Conservation (phyloP, 2,888 invertebrate genomes). For the Ormyrus pomaceus region DNA sequence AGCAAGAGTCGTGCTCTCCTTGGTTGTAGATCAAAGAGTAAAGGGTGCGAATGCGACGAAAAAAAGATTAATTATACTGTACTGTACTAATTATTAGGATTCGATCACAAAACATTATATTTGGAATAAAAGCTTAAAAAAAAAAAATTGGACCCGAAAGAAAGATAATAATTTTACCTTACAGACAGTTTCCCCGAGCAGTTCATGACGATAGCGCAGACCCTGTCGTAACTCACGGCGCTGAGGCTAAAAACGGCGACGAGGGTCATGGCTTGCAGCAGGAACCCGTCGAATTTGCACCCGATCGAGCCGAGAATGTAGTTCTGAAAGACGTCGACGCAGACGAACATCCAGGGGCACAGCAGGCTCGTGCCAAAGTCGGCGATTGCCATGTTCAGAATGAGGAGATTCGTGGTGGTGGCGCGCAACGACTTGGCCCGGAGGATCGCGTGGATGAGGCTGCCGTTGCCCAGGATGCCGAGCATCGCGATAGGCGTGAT, state of each 20-base stretch:
- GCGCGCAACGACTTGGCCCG: conserved; percentile 80
- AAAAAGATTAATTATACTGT: too few species aligned
- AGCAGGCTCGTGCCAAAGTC: conserved; percentile 82
- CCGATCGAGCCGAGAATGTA: conserved; percentile 85
- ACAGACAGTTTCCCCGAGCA: conserved; percentile 61
- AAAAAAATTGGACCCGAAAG: too few species aligned
- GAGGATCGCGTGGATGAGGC: conserved; percentile 81
- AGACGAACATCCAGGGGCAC: conserved; percentile 87
- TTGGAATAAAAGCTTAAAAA: too few species aligned
- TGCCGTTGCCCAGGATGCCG: conserved; percentile 83
- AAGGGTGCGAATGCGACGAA: too few species aligned
- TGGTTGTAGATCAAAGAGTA: too few species aligned
- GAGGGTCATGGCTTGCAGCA: conserved; percentile 84
- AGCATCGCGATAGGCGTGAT: conserved; percentile 80
- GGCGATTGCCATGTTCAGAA: conserved; percentile 85
- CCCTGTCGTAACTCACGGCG: conserved; percentile 87
- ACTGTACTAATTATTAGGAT: too few species aligned
- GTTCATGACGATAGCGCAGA: conserved; percentile 84
- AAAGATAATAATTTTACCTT: conserved; percentile 52
- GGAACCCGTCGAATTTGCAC: conserved; percentile 86
- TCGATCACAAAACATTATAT: too few species aligned
- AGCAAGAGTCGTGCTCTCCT: conserved; percentile 82
- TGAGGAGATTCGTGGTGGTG: conserved; percentile 84
- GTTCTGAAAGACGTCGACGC: conserved; percentile 86
- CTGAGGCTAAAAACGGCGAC: conserved; percentile 87